Evolutionary conservation across 2,888 invertebrate species (phyloP), one percentile per base, ranked within the genome.

Genomic region (Aspidiotus rigidus): DNA sequence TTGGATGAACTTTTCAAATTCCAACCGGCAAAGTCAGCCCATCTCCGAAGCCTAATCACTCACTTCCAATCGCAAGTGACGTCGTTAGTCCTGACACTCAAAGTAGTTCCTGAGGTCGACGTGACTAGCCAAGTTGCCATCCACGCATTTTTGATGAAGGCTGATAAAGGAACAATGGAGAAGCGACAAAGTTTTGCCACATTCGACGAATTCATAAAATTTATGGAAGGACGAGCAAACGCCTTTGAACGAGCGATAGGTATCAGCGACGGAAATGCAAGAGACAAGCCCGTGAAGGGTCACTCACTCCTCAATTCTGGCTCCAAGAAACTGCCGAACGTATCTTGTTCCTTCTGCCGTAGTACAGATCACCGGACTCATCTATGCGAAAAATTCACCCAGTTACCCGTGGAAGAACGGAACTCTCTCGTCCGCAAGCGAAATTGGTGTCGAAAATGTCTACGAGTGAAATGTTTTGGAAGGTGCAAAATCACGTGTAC

Each of bases 151-250:
- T 7, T 56, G 56, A 16, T 56, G 13, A 56, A 15, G 16, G 56
- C 56, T 16, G 56, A 56, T 5, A 56, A 56, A 56, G 56, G 56
- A 13, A 56, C 56, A 49, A 49, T 49, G 49, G 49, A 49, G 49
- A 49, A 49, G 49, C 9, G 49, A 11, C 49, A 9, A 11, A 49
- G 11, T 10, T 49, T 49, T 49, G 49, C 49, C 9, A 49, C 49
- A 11, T 49, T 49, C 49, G 49, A 49, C 11, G 49, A 49, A 49
- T 49, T 49, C 49, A 49, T 49, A n/a, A n/a, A n/a, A n/a, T n/a
- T n/a, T n/a, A n/a, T n/a, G n/a, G n/a, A n/a, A n/a, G n/a, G n/a
- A n/a, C 49, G 49, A 10, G 9, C 9, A 10, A 49, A 49, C 11
- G 49, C 49, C 49, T 49, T 10, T 11, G 11, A 49, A 49, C 11